Base-by-base conservation (phyloP, 2,113 vertebrate species). In the Nerophis lumbriciformis region DNA sequence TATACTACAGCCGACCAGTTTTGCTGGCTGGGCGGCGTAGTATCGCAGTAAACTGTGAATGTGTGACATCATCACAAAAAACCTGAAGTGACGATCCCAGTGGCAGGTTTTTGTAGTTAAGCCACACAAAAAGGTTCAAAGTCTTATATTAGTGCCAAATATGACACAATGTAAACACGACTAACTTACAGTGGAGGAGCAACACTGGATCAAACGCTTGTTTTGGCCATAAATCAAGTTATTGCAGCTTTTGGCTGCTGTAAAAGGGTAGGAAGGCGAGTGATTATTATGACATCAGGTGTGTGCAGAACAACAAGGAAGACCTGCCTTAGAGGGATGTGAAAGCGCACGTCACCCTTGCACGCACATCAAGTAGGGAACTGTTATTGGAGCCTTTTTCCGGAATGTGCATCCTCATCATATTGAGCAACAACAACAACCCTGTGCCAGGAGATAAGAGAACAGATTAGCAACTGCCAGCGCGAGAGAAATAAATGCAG, bases 1-100 rank as follows among this genome's bases (percentile, higher is more conserved):
- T n/a, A 60, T 5, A 36, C 28, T 49, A 63, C 49, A 38, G 63
- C 56, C 58, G 68, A 85, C 79, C 78, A 77, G 66, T 66, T 76
- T 68, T 61, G 60, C 16, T 50, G 56, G 37, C 36, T n/a, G 53
- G 63, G 66, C 68, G 59, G 67, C 6, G 59, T 7, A 59, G 66
- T 68, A 68, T 72, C 66, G 38, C 0, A 45, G 39, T 4, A 66
- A 64, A 68, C 51, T 68, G 45, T 64, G 38, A 72, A 68, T 59
- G 66, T 59, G 45, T 55, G 73, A 65, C 48, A 28, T 42, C 4
- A 35, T 55, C 1, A 45, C 39, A 42, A 8, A 8, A 42, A 42
- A 8, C 39, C 7, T 42, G 39, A 9, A 42, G 39, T 42, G 11
- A 0, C 4, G 13, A 5, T 45, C 62, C 68, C 8, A 35, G 9